A percentile compares a stretch with the other conserved stretches of the same genome.
These are phyloP conservation scores for Phlogophora meticulosa DNA, from an alignment of 2,888 invertebrate genomes.

Conservation along the genomic window DNA sequence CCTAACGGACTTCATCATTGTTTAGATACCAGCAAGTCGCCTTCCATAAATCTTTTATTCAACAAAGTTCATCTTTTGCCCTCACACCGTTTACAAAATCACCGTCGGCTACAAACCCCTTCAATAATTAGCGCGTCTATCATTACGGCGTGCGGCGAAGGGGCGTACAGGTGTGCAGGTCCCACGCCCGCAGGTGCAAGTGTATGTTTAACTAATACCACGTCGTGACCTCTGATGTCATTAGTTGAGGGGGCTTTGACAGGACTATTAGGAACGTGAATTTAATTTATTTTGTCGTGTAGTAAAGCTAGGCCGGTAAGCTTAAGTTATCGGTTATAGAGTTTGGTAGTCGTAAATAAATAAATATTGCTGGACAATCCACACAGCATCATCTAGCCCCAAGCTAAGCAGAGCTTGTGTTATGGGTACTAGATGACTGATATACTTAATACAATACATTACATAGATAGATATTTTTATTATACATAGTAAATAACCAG, in stretches of 20 bases:
- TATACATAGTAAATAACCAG: too few relatives aligned
- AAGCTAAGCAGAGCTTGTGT: too few relatives aligned
- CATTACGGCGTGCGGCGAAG: slow-evolving; percentile 23
- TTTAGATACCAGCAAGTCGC: too few relatives aligned
- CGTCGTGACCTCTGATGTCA: slow-evolving; percentile 31
- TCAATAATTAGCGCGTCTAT: slow-evolving; percentile 45
- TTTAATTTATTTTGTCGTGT: neutral
- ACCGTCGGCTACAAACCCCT: slow-evolving; percentile 22
- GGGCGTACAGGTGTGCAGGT: slow-evolving; percentile 60
- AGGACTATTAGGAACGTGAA: neutral
- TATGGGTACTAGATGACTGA: too few relatives aligned
- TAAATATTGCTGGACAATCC: too few relatives aligned
- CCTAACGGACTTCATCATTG: too few relatives aligned
- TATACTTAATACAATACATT: too few relatives aligned
- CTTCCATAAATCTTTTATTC: neutral
- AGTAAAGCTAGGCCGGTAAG: too few relatives aligned
- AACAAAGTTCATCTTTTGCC: neutral
- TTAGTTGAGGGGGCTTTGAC: slow-evolving; percentile 17
- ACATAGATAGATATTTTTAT: too few relatives aligned
- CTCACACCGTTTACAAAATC: neutral
- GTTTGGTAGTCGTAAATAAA: too few relatives aligned
- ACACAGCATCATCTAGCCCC: too few relatives aligned
- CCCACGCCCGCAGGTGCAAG: slow-evolving; percentile 73
- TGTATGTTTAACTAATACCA: slow-evolving; percentile 43
- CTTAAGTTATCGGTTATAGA: too few relatives aligned